Conservation (phyloP, 2,797 vertebrate genomes). For the Mormyrus proboscirostris region DNA sequence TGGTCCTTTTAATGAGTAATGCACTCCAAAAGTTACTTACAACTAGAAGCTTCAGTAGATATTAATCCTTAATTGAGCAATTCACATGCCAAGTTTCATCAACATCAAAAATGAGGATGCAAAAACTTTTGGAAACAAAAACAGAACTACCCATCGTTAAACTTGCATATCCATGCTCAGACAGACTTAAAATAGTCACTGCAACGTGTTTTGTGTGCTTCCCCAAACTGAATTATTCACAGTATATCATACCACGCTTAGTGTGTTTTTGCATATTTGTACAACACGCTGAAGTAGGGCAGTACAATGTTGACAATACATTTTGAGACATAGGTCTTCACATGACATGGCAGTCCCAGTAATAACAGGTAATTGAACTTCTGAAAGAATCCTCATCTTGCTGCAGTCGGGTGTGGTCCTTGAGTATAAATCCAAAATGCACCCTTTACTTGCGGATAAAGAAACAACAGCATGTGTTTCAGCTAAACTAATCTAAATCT, state of each 20-base stretch:
- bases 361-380: not conserved
- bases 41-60: not conserved
- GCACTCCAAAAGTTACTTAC: not conserved
- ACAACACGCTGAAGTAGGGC: not conserved
- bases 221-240: not conserved
- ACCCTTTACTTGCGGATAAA: not conserved
- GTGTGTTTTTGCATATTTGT: not conserved
- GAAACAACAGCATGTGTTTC: not conserved
- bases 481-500: not conserved
- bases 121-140: not conserved
- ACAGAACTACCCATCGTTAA: not conserved
- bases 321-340: not conserved
- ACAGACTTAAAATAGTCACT: not conserved
- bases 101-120: not conserved
- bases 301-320: not conserved
- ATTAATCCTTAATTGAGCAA: not conserved
- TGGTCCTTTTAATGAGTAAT: not conserved
- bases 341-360: not conserved
- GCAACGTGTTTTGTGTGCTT: not conserved
- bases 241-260: not conserved
- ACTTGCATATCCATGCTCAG: not conserved
- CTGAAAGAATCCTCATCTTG: not conserved
- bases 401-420: not conserved
- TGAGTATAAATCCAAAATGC: not conserved
- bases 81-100: not conserved